Base-by-base conservation (phyloP, 2,113 vertebrate species). In the Aphyosemion australe region DNA sequence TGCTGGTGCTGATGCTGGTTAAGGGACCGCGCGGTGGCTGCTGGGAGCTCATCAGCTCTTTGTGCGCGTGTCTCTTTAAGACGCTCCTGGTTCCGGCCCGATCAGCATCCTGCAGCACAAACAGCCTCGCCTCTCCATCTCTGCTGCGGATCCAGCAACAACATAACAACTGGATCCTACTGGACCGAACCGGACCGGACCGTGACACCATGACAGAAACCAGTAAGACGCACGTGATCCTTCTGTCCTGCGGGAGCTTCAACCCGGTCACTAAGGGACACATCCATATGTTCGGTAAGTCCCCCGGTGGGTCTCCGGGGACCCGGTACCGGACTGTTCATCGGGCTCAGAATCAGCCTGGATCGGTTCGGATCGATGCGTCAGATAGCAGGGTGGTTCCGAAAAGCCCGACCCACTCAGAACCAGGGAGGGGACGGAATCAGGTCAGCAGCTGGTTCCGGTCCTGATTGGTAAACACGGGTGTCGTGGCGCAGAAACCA, bases 251-350 rank as follows among this genome's bases (percentile, higher is more conserved):
- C 87, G 97, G 97, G 89, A 98, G 96, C 92, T 97, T 98, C 92
- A 98, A 98, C 76, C 97, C 97, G 79, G 93, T 98, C 92, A 98
- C 97, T 75, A 97, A 95, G 84, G 96, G 96, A 76, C 96, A 98
- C 91, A 93, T 98, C 84, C 95, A 98, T 89, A 98, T 98, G 96
- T 98, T 98, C 83, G 97, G 97, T 98, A 89, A 94, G 64, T 52
- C 20, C 20, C 4, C 12, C 11, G 26, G 26, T 1, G 10, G 34
- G 6, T 10, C 5, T 2, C 2, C 2, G 32, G 10, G 53, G 34
- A 6, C 2, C 20, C 8, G 18, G 14, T 12, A 9, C 53, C 16
- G 34, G 32, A 5, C 34, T 32, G 16, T 15, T 19, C 10, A 15
- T 55, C 5, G 6, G 18, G 6, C 10, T 31, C 51, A 6, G 12